These are phyloP conservation scores for Sparus aurata DNA, from an alignment of 2,797 vertebrate genomes.

Conservation along the genomic window DNA sequence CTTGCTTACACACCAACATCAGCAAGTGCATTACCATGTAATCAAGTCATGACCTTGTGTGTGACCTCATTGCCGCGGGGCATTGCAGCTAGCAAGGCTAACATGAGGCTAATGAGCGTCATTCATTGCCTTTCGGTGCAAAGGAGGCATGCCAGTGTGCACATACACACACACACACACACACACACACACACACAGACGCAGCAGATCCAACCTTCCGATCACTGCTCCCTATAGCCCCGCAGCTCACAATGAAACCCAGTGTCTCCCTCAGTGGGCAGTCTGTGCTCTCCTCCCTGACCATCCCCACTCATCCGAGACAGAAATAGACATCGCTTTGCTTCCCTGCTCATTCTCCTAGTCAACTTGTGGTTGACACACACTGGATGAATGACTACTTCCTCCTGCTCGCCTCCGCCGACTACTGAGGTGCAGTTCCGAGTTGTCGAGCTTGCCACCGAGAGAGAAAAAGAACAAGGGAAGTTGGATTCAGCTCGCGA, in stretches of 20 bases:
- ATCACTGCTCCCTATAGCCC: slow-evolving; percentile 80
- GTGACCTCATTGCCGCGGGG: slow-evolving; percentile 77
- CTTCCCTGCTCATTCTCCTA: slow-evolving; percentile 80
- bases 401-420: slow-evolving; percentile 68
- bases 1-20: slow-evolving; percentile 63
- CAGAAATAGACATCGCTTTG: slow-evolving; percentile 81
- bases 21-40: slow-evolving; percentile 73
- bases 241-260: slow-evolving; percentile 79
- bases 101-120: slow-evolving; percentile 82
- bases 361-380: slow-evolving; percentile 81
- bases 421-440: slow-evolving; percentile 73
- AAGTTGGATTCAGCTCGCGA: slow-evolving; percentile 58
- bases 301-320: slow-evolving; percentile 76
- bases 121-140: slow-evolving; percentile 78
- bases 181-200: slow-evolving; percentile 43
- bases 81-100: slow-evolving; percentile 79
- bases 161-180: slow-evolving; percentile 22
- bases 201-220: slow-evolving; percentile 81
- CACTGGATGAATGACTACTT: slow-evolving; percentile 79
- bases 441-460: slow-evolving; percentile 75
- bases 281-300: slow-evolving; percentile 72
- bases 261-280: slow-evolving; percentile 78
- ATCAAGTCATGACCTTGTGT: slow-evolving; percentile 77
- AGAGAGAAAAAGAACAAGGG: slow-evolving; percentile 71
- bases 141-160: slow-evolving; percentile 42